These are phyloP conservation scores for Cinclus mexicanus DNA, from an alignment of 2,113 vertebrate genomes.

Conservation along the genomic window DNA sequence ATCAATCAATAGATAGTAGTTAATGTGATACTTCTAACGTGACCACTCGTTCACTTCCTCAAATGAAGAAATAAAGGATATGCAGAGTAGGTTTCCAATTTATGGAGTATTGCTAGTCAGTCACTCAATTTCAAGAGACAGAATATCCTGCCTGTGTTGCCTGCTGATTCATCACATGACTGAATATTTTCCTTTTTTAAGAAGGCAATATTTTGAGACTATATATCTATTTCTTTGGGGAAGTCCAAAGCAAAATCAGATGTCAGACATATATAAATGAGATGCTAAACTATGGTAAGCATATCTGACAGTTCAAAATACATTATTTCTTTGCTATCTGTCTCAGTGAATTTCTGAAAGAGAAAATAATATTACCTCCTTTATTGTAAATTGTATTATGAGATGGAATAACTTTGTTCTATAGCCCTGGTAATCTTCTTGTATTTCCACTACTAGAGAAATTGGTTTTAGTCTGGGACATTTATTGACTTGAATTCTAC, in stretches of 20 bases:
- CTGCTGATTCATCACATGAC: neutral
- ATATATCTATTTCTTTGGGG: neutral
- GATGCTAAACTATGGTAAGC: neutral
- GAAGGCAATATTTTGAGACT: neutral
- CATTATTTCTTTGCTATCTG: neutral
- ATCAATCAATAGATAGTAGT: neutral
- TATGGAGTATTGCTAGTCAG: neutral
- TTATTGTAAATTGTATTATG: slow-evolving; percentile 30
- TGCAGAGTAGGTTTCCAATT: neutral
- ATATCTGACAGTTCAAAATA: slow-evolving; percentile 11
- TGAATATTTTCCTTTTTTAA: neutral
- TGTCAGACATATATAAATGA: neutral
- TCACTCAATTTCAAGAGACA: neutral
- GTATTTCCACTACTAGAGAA: neutral
- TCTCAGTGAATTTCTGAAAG: neutral
- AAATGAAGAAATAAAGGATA: neutral
- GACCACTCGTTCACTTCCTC: neutral
- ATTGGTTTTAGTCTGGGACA: neutral
- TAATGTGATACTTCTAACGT: neutral
- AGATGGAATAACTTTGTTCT: slow-evolving; percentile 17
- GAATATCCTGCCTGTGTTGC: neutral
- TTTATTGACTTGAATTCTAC: slow-evolving; percentile 31
- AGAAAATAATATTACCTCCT: slow-evolving; percentile 26
- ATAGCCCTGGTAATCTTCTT: neutral
- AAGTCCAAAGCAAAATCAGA: slow-evolving; percentile 18